phyloP scores from a whole-genome alignment of 2,113 vertebrate species.

The Lophius piscatorius region DNA sequence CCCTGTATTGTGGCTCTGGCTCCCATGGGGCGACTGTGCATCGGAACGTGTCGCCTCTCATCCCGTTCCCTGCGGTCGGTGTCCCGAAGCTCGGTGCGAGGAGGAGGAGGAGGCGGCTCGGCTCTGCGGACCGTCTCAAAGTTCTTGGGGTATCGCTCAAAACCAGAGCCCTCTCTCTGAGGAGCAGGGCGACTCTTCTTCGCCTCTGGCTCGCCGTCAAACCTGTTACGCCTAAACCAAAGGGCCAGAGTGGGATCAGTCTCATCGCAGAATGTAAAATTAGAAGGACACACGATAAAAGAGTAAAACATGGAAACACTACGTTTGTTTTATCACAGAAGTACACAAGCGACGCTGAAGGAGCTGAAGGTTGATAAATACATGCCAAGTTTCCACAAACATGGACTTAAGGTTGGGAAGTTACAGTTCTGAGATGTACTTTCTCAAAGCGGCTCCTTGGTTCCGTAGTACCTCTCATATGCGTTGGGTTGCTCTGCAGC shows the following conservation, averaged over 20 bases:
- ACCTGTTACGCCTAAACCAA: slow-evolving; percentile 85
- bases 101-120: slow-evolving; percentile 80
- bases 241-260: neutral
- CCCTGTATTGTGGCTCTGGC: slow-evolving; percentile 75
- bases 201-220: slow-evolving; percentile 87
- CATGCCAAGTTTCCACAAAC: too few relatives aligned
- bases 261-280: neutral
- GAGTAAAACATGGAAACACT: neutral
- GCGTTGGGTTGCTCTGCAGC: slow-evolving; percentile 82
- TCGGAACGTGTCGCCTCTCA: slow-evolving; percentile 87
- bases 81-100: slow-evolving; percentile 87
- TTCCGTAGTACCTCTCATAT: slow-evolving; percentile 91
- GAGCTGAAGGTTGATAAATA: too few relatives aligned
- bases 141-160: slow-evolving; percentile 91
- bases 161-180: slow-evolving; percentile 85
- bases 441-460: too few relatives aligned
- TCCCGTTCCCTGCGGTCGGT: slow-evolving; percentile 89
- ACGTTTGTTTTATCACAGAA: too few relatives aligned
- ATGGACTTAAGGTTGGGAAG: too few relatives aligned
- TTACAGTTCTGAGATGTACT: too few relatives aligned
- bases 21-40: slow-evolving; percentile 84
- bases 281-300: neutral
- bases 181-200: slow-evolving; percentile 89
- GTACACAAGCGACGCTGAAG: too few relatives aligned
- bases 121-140: slow-evolving; percentile 88